phyloP scores from a whole-genome alignment of 2,888 invertebrate species.

The Yponomeuta evonymella region DNA sequence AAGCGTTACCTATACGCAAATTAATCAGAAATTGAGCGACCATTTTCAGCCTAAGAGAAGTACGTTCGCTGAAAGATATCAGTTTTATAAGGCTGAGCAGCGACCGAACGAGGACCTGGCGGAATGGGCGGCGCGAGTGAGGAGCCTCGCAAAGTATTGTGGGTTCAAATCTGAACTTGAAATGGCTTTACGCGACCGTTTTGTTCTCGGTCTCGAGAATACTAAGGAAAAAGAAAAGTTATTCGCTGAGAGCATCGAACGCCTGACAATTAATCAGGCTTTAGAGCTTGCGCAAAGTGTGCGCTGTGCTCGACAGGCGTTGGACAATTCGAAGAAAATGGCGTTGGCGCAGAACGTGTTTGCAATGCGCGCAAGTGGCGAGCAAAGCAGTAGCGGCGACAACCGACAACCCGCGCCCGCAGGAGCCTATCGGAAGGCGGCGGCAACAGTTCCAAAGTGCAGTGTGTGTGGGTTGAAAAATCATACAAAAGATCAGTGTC shows the following conservation, averaged over 20 bases:
- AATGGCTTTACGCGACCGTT: too few species aligned
- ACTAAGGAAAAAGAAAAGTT: constrained; percentile 17
- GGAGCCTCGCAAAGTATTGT: constrained; percentile 14
- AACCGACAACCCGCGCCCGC: too few species aligned
- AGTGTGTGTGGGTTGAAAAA: too few species aligned
- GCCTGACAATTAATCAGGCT: constrained; percentile 21
- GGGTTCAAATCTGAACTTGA: too few species aligned
- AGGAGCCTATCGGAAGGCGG: constrained; percentile 10
- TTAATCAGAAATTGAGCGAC: constrained; percentile 3
- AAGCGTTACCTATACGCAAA: constrained; percentile 3
- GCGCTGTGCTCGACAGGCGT: background rate
- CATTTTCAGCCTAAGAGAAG: constrained; percentile 20
- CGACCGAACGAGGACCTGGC: constrained; percentile 17
- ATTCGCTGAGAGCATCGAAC: constrained; percentile 22
- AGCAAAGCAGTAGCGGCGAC: background rate
- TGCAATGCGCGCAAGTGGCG: constrained; percentile 1
- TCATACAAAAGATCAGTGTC: constrained; percentile 10
- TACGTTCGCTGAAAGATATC: constrained; percentile 19
- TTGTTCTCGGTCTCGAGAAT: too few species aligned
- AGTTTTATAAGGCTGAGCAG: constrained; percentile 21
- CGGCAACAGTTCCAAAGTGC: background rate
- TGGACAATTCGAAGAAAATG: background rate
- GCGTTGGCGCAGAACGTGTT: background rate
- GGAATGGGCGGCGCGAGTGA: constrained; percentile 22
- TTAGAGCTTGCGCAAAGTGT: constrained; percentile 20